Percentiles rank a stretch among this genome's conserved stretches.
Conservation (phyloP, 2,113 vertebrate species). For the Saguinus imperator region DNA sequence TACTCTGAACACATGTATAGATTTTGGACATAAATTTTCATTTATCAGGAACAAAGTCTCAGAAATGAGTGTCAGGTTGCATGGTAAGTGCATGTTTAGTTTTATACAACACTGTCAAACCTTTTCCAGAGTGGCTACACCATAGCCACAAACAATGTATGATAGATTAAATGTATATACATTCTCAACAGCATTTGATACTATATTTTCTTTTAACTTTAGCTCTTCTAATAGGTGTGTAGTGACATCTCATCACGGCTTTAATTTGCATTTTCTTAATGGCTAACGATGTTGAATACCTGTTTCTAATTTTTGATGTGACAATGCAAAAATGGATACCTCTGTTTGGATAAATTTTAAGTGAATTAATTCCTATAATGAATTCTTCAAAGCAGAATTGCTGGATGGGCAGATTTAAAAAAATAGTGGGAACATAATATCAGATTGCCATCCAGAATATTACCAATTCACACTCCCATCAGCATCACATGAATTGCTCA, state of each 20-base stretch:
- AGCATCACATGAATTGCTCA: background rate
- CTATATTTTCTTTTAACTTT: background rate
- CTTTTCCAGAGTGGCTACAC: background rate
- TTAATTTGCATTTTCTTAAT: background rate
- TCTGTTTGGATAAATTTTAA: slow-evolving; percentile 11
- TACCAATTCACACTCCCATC: background rate
- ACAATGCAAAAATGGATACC: background rate
- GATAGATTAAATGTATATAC: background rate
- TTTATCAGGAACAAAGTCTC: background rate
- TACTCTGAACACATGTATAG: background rate
- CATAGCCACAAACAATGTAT: background rate
- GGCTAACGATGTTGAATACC: background rate
- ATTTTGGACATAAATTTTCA: background rate
- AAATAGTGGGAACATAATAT: background rate
- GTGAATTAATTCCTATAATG: slow-evolving; percentile 11
- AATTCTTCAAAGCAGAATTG: slow-evolving; percentile 24
- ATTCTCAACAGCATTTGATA: background rate
- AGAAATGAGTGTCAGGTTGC: background rate
- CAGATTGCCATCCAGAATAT: background rate
- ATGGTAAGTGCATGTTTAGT: background rate
- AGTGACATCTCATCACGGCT: background rate
- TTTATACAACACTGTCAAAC: background rate
- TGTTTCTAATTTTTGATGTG: background rate
- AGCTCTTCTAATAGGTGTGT: background rate
- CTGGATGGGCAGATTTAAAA: background rate